These are phyloP conservation scores for Neelides sp. DNA, from an alignment of 1,140 invertebrate genomes.

Conservation along the genomic window DNA sequence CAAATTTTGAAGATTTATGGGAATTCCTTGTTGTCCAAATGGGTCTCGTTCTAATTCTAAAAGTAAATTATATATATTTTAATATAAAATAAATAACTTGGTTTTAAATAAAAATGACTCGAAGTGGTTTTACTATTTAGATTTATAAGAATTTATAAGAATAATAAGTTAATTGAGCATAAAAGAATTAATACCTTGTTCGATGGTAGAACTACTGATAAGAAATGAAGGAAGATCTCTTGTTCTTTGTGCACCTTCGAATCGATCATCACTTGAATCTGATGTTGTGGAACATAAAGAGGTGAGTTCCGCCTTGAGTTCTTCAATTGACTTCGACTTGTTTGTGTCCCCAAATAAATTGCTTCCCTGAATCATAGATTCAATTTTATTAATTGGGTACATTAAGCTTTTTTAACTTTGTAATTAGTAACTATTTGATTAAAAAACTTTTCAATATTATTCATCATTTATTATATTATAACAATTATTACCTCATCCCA, in stretches of 20 bases:
- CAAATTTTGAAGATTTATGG: background rate
- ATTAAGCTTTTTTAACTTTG: too few relatives aligned
- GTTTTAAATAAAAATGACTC: too few relatives aligned
- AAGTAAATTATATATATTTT: background rate
- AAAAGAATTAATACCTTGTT: conserved; percentile 5
- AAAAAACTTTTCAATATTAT: too few relatives aligned
- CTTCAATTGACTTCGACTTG: conserved; percentile 9
- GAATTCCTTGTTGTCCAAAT: background rate
- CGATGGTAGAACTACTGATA: too few relatives aligned
- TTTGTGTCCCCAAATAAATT: conserved; percentile 14
- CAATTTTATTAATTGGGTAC: too few relatives aligned
- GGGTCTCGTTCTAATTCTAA: background rate
- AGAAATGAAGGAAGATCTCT: conserved; percentile 17
- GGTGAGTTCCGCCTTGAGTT: conserved; percentile 20
- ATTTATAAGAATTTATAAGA: background rate
- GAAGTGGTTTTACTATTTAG: too few relatives aligned
- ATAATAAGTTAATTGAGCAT: background rate
- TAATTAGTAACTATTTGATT: too few relatives aligned
- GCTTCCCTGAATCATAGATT: conserved; percentile 15
- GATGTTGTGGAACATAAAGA: conserved; percentile 25
- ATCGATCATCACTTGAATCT: conserved; percentile 26
- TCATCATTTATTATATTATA: too few relatives aligned
- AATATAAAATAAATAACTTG: background rate
- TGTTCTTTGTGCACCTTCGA: conserved; percentile 1
- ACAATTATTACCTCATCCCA: conserved; percentile 19